Conservation (phyloP, 2,113 vertebrate genomes). For the Malurus elegans region DNA sequence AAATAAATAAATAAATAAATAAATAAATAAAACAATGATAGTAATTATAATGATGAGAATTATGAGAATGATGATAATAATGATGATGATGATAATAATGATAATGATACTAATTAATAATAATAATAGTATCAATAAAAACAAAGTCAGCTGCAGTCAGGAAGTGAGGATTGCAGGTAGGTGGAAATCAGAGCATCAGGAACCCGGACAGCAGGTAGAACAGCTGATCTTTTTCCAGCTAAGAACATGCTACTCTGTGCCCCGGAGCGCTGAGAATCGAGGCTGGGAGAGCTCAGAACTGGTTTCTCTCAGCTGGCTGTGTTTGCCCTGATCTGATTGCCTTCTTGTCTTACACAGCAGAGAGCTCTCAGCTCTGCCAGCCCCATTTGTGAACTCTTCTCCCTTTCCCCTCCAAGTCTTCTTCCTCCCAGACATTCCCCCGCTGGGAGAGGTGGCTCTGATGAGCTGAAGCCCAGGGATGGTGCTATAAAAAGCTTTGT, state of each 20-base stretch:
- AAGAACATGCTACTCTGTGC: not conserved
- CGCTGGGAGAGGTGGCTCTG: not conserved
- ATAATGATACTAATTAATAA: no score
- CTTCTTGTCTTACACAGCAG: not conserved
- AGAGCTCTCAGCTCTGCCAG: not conserved
- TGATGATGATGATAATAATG: no score
- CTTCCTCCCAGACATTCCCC: not conserved
- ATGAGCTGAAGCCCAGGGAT: not conserved
- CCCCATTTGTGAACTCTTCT: not conserved
- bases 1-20: no score
- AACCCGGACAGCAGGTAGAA: not conserved
- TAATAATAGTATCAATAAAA: not conserved
- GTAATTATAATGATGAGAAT: no score
- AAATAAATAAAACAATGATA: no score
- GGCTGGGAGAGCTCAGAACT: not conserved
- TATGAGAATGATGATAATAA: no score
- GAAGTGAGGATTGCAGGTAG: rapidly evolving
- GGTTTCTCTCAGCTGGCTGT: not conserved
- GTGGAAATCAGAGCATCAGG: not conserved
- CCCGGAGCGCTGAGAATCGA: not conserved
- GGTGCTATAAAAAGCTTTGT: not conserved
- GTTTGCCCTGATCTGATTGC: not conserved
- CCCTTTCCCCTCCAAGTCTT: not conserved
- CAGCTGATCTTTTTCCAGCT: not conserved
- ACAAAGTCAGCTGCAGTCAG: not conserved